A percentile compares a stretch with the other conserved stretches of the same genome.
These are phyloP conservation scores for Eidolon helvum DNA, from an alignment of 2,113 vertebrate species.

Conservation along the genomic window DNA sequence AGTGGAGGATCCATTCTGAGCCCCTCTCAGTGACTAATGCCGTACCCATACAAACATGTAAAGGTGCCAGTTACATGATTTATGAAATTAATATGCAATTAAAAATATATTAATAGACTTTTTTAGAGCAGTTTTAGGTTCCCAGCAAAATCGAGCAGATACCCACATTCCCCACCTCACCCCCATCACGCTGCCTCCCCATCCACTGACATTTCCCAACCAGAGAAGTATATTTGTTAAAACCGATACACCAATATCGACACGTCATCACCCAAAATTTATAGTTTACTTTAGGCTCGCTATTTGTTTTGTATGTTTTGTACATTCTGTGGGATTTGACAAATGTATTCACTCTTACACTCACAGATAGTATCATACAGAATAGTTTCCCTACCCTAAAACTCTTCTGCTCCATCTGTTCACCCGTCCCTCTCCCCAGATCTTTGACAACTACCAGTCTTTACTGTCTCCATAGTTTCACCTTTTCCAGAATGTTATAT, in stretches of 20 bases:
- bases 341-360: not conserved
- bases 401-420: not conserved
- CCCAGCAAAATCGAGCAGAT: not conserved
- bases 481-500: not conserved
- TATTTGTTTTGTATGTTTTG: not conserved
- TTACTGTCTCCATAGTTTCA: not conserved
- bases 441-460: not conserved
- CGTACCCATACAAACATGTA: not conserved
- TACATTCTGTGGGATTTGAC: not conserved
- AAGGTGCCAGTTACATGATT: not conserved
- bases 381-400: not conserved
- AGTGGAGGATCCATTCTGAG: not conserved
- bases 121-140: not conserved
- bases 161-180: no score
- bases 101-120: not conserved
- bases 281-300: not conserved
- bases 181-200: not conserved
- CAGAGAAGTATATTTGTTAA: not conserved
- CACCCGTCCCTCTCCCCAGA: not conserved
- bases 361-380: no score
- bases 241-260: rapidly evolving
- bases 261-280: not conserved
- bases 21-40: not conserved
- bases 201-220: no score
- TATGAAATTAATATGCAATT: not conserved